phyloP scores from a whole-genome alignment of 2,113 vertebrate species.

The Limnothrissa miodon region DNA sequence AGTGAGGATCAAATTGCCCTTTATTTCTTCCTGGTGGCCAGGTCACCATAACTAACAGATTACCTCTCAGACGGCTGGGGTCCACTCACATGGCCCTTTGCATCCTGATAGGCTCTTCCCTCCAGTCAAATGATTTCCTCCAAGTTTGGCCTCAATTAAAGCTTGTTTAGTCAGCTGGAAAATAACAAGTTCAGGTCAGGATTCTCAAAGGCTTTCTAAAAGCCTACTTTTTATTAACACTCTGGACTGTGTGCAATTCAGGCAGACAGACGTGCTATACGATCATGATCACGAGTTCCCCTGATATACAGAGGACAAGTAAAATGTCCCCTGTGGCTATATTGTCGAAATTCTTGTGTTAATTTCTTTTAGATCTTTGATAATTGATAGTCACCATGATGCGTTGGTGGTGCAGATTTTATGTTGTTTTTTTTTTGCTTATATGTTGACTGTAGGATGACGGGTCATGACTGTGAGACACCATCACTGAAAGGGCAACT shows the following conservation, averaged over 20 bases:
- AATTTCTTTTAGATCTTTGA: not conserved
- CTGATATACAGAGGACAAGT: not conserved
- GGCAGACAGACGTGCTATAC: not conserved
- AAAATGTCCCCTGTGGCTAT: not conserved
- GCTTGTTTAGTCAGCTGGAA: conserved; percentile 45
- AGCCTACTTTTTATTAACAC: not conserved
- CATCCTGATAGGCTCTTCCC: conserved; percentile 34
- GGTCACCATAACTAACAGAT: conserved; percentile 27
- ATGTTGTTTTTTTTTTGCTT: not conserved
- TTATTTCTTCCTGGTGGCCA: not conserved
- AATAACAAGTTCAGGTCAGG: conserved; percentile 30
- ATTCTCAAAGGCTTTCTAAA: conserved; percentile 11
- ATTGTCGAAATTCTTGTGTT: not conserved
- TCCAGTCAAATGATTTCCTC: conserved; percentile 31
- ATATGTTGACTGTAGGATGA: not conserved
- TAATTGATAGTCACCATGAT: not conserved
- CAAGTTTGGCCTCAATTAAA: conserved; percentile 44
- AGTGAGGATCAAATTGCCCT: not conserved
- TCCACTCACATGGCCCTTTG: conserved; percentile 22
- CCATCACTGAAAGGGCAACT: not conserved
- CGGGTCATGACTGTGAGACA: not conserved
- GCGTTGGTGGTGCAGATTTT: not conserved
- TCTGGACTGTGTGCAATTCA: not conserved
- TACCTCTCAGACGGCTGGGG: not conserved
- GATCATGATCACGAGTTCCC: not conserved